Evolutionary conservation across 2,113 vertebrate species (phyloP).

Genomic region (Poeciliopsis retropinna): DNA sequence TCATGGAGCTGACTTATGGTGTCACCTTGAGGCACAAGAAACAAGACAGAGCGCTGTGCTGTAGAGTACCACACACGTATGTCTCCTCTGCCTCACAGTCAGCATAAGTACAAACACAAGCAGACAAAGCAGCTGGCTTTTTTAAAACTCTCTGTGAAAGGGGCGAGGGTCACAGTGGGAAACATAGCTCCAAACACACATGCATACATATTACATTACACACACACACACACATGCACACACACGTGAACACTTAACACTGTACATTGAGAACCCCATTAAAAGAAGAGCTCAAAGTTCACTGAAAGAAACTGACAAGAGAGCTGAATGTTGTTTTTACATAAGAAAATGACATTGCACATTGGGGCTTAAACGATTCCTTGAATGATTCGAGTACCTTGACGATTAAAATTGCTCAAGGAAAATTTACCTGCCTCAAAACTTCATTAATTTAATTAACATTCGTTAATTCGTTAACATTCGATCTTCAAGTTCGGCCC

Average conservation of each 20-base stretch:
- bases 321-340: background rate
- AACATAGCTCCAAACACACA: conserved; percentile 81
- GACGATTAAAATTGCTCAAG: too few species aligned
- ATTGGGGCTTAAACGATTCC: too few species aligned
- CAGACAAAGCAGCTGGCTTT: conserved; percentile 75
- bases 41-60: conserved; percentile 41
- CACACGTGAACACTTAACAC: background rate
- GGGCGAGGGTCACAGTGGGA: conserved; percentile 84
- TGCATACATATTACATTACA: conserved; percentile 70
- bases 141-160: conserved; percentile 83
- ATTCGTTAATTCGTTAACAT: too few species aligned
- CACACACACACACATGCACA: conserved; percentile 18
- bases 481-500: too few species aligned
- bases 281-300: background rate
- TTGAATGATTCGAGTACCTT: too few species aligned
- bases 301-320: background rate
- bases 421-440: too few species aligned
- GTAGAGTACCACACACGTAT: conserved; percentile 53
- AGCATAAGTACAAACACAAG: conserved; percentile 29
- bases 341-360: background rate
- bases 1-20: conserved; percentile 53
- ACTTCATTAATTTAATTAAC: too few species aligned
- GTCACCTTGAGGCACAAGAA: conserved; percentile 52
- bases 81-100: conserved; percentile 36
- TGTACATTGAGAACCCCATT: background rate